A percentile compares a stretch with the other conserved stretches of the same genome.
Evolutionary conservation across 37 sponge, comb jelly and placozoan genomes (phyloP).

Genomic region (Spongilla lacustris): DNA sequence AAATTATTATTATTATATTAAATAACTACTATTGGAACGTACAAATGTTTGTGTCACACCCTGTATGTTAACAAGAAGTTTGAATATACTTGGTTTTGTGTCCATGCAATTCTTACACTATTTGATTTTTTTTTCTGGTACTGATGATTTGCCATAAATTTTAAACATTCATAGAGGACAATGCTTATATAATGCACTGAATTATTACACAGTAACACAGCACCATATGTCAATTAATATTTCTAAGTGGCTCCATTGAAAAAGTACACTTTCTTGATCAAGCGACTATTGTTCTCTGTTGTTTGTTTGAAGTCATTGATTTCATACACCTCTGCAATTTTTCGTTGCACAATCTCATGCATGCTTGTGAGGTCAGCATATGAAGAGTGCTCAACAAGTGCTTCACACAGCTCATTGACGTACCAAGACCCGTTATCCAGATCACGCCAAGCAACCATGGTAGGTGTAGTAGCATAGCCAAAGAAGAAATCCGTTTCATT

Average conservation of each 20-base stretch:
- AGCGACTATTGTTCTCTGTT: conserved; percentile 18
- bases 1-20: too few species aligned
- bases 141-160: too few species aligned
- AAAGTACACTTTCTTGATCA: conserved; percentile 31
- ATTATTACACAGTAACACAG: too few species aligned
- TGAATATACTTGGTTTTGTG: too few species aligned
- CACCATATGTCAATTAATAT: too few species aligned
- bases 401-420: conserved; percentile 38
- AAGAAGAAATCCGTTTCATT: conserved; percentile 60
- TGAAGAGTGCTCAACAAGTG: neutral
- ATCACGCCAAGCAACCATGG: conserved; percentile 40
- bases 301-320: conserved; percentile 24
- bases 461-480: conserved; percentile 43
- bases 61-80: too few species aligned
- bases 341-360: conserved; percentile 26
- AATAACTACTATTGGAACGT: too few species aligned
- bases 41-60: too few species aligned
- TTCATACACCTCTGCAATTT: conserved; percentile 15
- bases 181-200: too few species aligned
- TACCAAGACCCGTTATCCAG: conserved; percentile 60
- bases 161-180: too few species aligned
- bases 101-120: too few species aligned
- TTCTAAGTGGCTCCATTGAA: neutral
- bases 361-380: conserved; percentile 25
- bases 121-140: too few species aligned